Evolutionary conservation across 2,113 vertebrate genomes (phyloP).

Genomic region (Psophia crepitans): DNA sequence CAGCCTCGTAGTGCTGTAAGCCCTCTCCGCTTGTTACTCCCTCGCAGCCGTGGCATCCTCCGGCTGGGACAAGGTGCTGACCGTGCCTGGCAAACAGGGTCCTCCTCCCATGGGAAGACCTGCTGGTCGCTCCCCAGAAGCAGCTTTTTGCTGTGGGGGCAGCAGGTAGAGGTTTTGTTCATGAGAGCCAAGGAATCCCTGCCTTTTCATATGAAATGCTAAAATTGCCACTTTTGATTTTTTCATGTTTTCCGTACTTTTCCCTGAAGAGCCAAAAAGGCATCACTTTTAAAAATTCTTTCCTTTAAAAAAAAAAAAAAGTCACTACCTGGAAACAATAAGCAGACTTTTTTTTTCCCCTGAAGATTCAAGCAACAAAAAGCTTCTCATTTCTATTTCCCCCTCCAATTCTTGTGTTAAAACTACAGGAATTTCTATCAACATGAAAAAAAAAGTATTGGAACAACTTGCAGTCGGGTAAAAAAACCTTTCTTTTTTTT

Average conservation of each 20-base stretch:
- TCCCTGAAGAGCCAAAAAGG: neutral
- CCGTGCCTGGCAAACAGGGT: rapidly evolving
- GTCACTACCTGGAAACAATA: neutral
- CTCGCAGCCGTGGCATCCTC: rapidly evolving
- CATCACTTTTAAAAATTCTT: neutral
- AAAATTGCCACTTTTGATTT: neutral
- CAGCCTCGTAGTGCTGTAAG: conserved; percentile 94
- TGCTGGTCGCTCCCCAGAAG: neutral
- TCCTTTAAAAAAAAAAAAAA: neutral
- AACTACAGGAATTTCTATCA: neutral
- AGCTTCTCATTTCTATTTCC: neutral
- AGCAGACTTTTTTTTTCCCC: neutral
- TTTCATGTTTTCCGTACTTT: neutral
- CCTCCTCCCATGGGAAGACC: neutral
- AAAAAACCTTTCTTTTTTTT: neutral
- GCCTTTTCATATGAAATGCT: neutral
- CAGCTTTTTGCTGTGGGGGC: neutral
- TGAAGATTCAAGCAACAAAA: neutral
- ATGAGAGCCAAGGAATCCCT: too few species aligned
- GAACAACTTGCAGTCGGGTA: neutral
- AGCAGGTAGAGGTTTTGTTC: neutral
- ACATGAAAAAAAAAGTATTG: neutral
- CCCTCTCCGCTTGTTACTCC: neutral
- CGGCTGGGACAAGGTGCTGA: neutral
- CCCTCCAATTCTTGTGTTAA: neutral